phyloP scores from a whole-genome alignment of 2,113 vertebrate genomes.

The Todiramphus chloris region DNA sequence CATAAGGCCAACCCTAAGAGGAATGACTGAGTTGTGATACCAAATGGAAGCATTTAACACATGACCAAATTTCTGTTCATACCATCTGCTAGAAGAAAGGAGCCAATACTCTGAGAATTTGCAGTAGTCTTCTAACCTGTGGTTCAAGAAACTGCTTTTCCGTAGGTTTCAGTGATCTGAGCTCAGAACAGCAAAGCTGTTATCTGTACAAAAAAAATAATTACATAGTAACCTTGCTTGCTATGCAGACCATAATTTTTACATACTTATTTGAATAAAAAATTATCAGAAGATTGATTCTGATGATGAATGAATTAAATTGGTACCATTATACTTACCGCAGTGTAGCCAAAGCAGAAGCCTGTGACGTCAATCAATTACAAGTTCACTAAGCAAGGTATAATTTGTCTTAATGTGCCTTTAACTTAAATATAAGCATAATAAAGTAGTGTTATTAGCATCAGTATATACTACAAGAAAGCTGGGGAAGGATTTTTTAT shows the following conservation, averaged over 20 bases:
- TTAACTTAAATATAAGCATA: neutral
- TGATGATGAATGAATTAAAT: neutral
- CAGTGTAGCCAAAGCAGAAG: neutral
- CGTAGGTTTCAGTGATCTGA: neutral
- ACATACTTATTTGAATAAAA: neutral
- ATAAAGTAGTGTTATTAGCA: neutral
- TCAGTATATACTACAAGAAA: neutral
- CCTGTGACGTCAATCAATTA: neutral
- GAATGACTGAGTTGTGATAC: neutral
- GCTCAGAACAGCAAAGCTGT: neutral
- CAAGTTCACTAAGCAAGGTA: neutral
- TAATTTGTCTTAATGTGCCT: neutral
- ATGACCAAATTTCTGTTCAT: neutral
- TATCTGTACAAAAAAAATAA: neutral
- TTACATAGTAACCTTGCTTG: neutral
- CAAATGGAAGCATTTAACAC: neutral
- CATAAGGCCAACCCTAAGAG: neutral
- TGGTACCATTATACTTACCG: neutral
- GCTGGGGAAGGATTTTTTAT: too few relatives aligned
- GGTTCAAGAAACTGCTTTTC: neutral
- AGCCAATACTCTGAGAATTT: neutral
- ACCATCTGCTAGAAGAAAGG: neutral
- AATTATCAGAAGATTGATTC: neutral
- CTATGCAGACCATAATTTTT: neutral
- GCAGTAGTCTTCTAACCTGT: neutral